Evolutionary conservation across 2,113 vertebrate species (phyloP).

Genomic region (Ageneiosus marmoratus): DNA sequence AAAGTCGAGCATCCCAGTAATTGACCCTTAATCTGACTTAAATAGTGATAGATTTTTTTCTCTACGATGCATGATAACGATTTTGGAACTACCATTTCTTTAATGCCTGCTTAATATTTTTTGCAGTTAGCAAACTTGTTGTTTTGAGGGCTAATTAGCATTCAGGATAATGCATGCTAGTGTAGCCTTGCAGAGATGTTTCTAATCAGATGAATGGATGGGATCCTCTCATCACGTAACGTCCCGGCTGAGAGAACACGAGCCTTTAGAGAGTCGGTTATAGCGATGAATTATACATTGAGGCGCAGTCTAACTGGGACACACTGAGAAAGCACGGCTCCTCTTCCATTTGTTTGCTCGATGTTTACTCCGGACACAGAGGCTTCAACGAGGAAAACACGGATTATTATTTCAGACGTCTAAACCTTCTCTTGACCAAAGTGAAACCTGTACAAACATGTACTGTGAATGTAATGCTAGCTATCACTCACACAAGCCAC

Average conservation of each 20-base stretch:
- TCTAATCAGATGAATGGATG: neutral
- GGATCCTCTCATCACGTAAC: neutral
- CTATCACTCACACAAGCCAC: no score
- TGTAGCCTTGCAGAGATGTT: neutral
- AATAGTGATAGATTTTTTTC: neutral
- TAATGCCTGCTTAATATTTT: slow-evolving; percentile 4
- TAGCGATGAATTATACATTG: slow-evolving; percentile 50
- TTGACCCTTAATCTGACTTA: slow-evolving; percentile 28
- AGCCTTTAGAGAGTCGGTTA: slow-evolving; percentile 15
- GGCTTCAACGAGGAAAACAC: neutral
- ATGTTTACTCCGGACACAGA: neutral
- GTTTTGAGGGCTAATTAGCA: neutral
- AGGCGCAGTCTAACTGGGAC: slow-evolving; percentile 23
- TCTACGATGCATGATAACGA: slow-evolving; percentile 12
- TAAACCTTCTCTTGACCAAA: neutral
- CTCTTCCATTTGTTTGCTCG: slow-evolving; percentile 9
- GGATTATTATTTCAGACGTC: neutral
- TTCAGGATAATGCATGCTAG: neutral
- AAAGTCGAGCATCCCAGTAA: neutral
- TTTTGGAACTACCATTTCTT: slow-evolving; percentile 1
- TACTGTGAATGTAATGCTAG: neutral
- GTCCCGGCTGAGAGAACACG: slow-evolving; percentile 10
- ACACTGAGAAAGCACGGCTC: neutral
- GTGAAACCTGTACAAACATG: no score
- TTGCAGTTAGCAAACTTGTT: neutral